Evolutionary conservation across 2,888 invertebrate genomes (phyloP), one percentile per base, ranked within the genome.

Genomic region (Quadroppia sp.): DNA sequence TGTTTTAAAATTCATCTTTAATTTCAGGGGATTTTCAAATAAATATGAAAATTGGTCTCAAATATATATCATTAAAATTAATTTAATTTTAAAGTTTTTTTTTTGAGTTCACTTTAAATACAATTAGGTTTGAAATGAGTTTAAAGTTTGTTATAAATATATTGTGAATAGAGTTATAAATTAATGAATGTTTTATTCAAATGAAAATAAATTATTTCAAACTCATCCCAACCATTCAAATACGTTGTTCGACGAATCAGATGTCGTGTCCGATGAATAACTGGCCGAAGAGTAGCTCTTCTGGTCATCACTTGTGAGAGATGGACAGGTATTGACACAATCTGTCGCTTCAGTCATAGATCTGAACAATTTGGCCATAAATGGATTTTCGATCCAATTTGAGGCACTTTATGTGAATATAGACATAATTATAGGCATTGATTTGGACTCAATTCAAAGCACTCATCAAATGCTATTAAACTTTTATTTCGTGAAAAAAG

Each of bases 201-300:
- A 36, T 36, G 9, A 36, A 36, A 7, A 36, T 7, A 7, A 36
- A 7, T 4, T 4, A 36, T 36, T 7, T 36, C 9, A 36, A 36
- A 36, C 45, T 61, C 30, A 61, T 61, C 61, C 61, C 61, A 61
- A 61, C 61, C 61, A 61, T 61, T 61, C 23, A n/a, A 53, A 53
- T 23, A 53, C 50, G n/a, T 13, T 50, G n/a, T 50, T 25, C 3
- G 23, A 9, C 3, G 53, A 6, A 13, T 53, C 25, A 6, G n/a
- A n/a, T 36, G 30, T 30, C 6, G 20, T 4, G 25, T 61, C 32
- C 4, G 61, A 30, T 61, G 30, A n/a, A 61, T 61, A 61, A 6
- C 3, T 61, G 17, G 30, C 25, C 23, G 32, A 28, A 13, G 32
- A 28, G 30, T 61, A 13, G 3, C 15, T 6, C 25, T 61, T 30